Evolutionary conservation across 2,888 invertebrate genomes (phyloP).

Genomic region (Dolichopus griseipennis): DNA sequence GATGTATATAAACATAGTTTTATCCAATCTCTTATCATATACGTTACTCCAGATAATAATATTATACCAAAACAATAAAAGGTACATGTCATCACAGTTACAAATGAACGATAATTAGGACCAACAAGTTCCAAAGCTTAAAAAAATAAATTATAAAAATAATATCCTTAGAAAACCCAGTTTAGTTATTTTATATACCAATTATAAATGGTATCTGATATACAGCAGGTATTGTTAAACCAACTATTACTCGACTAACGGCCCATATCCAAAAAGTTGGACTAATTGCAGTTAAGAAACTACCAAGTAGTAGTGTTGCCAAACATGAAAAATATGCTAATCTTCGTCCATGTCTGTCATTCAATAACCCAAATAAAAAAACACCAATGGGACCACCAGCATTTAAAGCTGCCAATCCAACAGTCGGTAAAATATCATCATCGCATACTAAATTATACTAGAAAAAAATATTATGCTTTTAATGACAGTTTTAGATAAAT

Average conservation of each 20-base stretch:
- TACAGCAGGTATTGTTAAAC: slow-evolving; percentile 82
- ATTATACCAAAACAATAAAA: slow-evolving; percentile 83
- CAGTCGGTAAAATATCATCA: slow-evolving; percentile 74
- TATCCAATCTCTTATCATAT: slow-evolving; percentile 76
- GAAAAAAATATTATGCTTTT: slow-evolving; percentile 33
- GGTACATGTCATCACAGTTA: slow-evolving; percentile 84
- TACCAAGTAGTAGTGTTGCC: slow-evolving; percentile 69
- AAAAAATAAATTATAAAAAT: slow-evolving; percentile 30
- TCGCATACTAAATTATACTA: slow-evolving; percentile 88
- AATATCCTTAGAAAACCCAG: neutral
- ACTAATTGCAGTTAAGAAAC: slow-evolving; percentile 69
- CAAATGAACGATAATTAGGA: slow-evolving; percentile 82
- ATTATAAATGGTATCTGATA: slow-evolving; percentile 94
- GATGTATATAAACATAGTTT: slow-evolving; percentile 71
- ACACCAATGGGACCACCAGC: slow-evolving; percentile 85
- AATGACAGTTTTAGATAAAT: too few relatives aligned
- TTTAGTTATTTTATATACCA: slow-evolving; percentile 54
- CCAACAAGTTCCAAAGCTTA: slow-evolving; percentile 84
- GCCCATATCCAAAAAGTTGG: slow-evolving; percentile 78
- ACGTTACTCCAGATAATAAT: slow-evolving; percentile 74
- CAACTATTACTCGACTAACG: slow-evolving; percentile 70
- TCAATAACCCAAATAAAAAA: slow-evolving; percentile 74
- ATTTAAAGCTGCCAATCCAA: slow-evolving; percentile 77
- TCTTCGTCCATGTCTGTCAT: slow-evolving; percentile 79
- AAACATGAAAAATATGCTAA: slow-evolving; percentile 79